Base-by-base conservation (phyloP, 2,113 vertebrate species). In the Seriola quinqueradiata region DNA sequence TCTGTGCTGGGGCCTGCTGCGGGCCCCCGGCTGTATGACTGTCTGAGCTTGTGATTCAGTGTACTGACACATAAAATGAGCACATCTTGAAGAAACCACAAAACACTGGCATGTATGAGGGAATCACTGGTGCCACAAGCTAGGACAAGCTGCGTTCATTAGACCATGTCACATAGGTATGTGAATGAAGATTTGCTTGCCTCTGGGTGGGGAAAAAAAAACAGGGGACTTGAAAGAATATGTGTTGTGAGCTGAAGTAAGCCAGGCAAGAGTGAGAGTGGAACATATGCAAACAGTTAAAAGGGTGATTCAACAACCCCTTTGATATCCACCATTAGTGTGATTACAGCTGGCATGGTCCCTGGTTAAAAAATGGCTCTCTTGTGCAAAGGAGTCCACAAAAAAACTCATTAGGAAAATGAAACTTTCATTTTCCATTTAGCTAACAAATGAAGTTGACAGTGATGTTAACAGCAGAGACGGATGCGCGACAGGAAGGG, bases 301-400 rank as follows among this genome's bases (percentile, higher is more conserved):
- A 84, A 75, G 74, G 55, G 65, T 60, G 79, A 78, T 88, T 87
- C 60, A 70, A 73, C 80, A 77, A 65, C 64, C 84, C 65, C 86
- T 94, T 95, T 94, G 92, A 93, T 82, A 87, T 86, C 54, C 72
- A 60, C 89, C 84, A 77, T 87, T 87, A 85, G 85, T 59, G 84
- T 89, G 82, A 92, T 91, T 91, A 90, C 71, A 74, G 74, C 83
- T 79, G 78, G 80, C 89, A 80, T 50, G 68, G 81, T 81, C 74
- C 67, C 55, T 66, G 44, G 68, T 88, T 75, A 79, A 90, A 28
- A 81, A 83, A 74, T 57, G 11, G 10, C 54, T 75, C 75, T 83
- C 42, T 70, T 63, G 17, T 79, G 46, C 14, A 66, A 67, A 74
- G 48, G 40, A 84, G 82, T 61, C 63, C 25, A 50, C 61, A 69